These are phyloP conservation scores for Magallana ariakensis DNA, from an alignment of 1,140 invertebrate genomes.

Conservation along the genomic window DNA sequence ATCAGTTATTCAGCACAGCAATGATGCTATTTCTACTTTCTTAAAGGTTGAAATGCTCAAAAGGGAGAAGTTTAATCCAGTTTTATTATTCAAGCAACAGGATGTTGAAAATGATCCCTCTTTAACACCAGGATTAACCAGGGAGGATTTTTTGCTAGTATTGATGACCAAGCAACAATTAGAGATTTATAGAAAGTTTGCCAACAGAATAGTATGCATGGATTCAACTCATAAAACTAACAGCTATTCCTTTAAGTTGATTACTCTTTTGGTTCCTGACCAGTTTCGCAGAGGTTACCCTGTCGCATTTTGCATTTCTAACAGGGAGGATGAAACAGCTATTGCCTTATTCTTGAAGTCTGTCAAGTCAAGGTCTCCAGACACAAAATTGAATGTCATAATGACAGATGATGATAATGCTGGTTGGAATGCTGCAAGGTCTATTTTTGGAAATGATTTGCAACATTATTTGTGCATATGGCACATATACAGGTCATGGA, in stretches of 20 bases:
- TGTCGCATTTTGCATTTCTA: constrained; percentile 49
- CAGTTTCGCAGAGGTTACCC: constrained; percentile 46
- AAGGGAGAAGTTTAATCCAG: constrained; percentile 22
- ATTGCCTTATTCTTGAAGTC: constrained; percentile 23
- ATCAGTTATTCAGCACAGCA: constrained; percentile 9
- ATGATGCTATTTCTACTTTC: constrained; percentile 42
- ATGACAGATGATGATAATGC: constrained; percentile 48
- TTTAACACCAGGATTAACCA: neutral
- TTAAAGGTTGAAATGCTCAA: constrained; percentile 13
- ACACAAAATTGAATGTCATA: constrained; percentile 34
- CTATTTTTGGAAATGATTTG: constrained; percentile 14
- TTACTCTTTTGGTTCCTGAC: constrained; percentile 42
- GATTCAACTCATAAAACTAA: constrained; percentile 47
- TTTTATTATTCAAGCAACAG: constrained; percentile 39
- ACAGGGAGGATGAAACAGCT: constrained; percentile 37
- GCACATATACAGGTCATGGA: constrained; percentile 48
- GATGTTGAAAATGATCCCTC: neutral
- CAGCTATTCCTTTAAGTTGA: constrained; percentile 37
- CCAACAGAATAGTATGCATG: constrained; percentile 44
- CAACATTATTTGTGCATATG: constrained; percentile 45
- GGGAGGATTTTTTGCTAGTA: constrained; percentile 42
- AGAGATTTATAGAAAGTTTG: constrained; percentile 45
- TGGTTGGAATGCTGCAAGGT: constrained; percentile 43
- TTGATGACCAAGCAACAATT: constrained; percentile 44
- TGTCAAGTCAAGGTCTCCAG: constrained; percentile 39